Base-by-base conservation (phyloP, 2,797 vertebrate species). In the Tiaroga cobitis region DNA sequence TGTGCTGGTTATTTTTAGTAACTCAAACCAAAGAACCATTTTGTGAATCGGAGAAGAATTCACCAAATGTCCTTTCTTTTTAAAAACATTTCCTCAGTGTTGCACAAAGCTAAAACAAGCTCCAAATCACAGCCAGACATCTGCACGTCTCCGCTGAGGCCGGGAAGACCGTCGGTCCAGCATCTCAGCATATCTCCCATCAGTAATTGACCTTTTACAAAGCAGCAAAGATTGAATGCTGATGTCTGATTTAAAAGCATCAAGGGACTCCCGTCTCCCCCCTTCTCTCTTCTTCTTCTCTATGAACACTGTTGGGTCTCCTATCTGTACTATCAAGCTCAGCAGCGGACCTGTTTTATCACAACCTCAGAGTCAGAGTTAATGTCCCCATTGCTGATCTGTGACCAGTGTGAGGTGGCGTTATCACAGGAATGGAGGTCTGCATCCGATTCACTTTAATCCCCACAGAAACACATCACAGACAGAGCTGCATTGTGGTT, bases 201-300 rank as follows among this genome's bases (percentile, higher is more conserved):
- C 85, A 79, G 67, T 72, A 73, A 79, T 77, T 86, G 56, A 79
- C 75, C 75, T 63, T 83, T 83, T 65, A 72, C 34, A 78, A 77
- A 77, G n/a, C 49, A 54, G 41, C 21, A 72, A 34, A 83, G 82
- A 83, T 67, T 67, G 59, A 76, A 67, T 49, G 56, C 43, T 83
- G 59, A 83, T 76, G 61, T 76, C 59, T 51, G 26, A 49, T 26
- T n/a, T 63, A 15, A 65, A 24, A 26, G 41, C 54, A 49, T 73
- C 51, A 9, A 39, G 68, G 67, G 49, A 82, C 56, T 16, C 21
- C 34, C 34, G n/a, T 41, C 13, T 72, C 26, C 7, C 37, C 67
- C 39, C 21, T 56, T 68, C 61, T 81, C 59, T 74, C 68, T 26
- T 32, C 56, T 24, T 37, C 26, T 78, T 41, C 75, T 37, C 18